These are phyloP conservation scores for Cheilosia variabilis DNA, from an alignment of 2,888 invertebrate species.

Conservation along the genomic window DNA sequence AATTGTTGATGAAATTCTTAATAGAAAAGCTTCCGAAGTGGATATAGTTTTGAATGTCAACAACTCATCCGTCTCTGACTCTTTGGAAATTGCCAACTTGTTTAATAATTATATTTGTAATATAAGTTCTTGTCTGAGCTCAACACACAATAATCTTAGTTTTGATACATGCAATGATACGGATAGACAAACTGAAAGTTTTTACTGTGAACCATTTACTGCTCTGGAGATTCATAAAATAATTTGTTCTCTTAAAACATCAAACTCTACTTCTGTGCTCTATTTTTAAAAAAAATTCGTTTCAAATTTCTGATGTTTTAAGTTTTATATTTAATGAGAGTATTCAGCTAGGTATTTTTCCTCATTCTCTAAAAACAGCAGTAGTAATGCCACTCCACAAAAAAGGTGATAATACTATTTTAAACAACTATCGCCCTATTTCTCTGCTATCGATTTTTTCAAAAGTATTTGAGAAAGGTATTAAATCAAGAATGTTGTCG, in stretches of 20 bases:
- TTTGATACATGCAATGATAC: not conserved
- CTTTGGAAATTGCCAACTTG: too few relatives aligned
- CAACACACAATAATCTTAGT: not conserved
- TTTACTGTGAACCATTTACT: too few relatives aligned
- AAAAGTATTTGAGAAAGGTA: too few relatives aligned
- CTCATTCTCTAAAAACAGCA: not conserved
- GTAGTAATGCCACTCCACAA: not conserved
- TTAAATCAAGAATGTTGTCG: too few relatives aligned
- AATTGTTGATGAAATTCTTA: not conserved
- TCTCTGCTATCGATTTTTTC: too few relatives aligned
- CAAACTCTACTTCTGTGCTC: not conserved
- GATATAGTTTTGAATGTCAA: not conserved
- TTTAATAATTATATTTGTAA: not conserved
- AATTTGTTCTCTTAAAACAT: not conserved
- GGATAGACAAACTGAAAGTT: too few relatives aligned
- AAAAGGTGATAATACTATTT: not conserved
- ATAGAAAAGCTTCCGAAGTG: not conserved
- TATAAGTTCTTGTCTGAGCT: not conserved
- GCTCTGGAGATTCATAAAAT: not conserved
- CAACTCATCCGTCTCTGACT: too few relatives aligned
- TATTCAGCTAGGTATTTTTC: slow-evolving; percentile 6
- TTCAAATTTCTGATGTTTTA: too few relatives aligned
- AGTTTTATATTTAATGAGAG: not conserved
- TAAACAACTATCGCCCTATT: too few relatives aligned
- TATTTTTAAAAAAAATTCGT: too few relatives aligned